Conservation (phyloP, 2,888 invertebrate species). For the Drosophila nr. fundita region DNA sequence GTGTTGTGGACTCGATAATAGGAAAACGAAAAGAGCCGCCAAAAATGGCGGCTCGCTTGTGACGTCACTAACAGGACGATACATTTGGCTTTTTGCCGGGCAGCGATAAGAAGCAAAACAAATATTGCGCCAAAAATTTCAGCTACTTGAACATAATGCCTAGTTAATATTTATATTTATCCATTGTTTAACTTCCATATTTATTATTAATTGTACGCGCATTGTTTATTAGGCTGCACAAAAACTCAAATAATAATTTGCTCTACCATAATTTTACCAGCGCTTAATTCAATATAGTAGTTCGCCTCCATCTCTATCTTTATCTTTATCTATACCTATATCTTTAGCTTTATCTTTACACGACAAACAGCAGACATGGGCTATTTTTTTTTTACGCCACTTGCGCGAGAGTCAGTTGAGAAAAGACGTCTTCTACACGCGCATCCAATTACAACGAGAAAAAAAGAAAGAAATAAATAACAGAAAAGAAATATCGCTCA, state of each 20-base stretch:
- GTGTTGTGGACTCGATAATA: neutral
- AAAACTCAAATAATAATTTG: conserved; percentile 16
- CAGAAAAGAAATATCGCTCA: neutral
- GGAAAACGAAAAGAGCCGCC: neutral
- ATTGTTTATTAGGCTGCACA: conserved; percentile 16
- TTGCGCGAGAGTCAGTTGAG: conserved; percentile 26
- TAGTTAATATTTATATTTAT: neutral
- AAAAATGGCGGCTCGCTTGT: neutral
- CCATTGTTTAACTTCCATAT: neutral
- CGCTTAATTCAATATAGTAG: conserved; percentile 24
- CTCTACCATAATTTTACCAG: conserved; percentile 44
- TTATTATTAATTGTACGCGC: neutral
- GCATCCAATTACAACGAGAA: conserved; percentile 22
- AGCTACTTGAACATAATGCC: neutral
- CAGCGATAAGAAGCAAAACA: neutral
- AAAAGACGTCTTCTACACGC: conserved; percentile 24
- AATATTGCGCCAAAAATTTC: neutral
- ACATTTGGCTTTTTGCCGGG: too few species aligned
- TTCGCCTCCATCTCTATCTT: conserved; percentile 21
- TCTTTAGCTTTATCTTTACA: conserved; percentile 1
- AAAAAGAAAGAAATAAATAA: neutral
- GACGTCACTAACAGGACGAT: neutral
- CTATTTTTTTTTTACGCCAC: conserved; percentile 17
- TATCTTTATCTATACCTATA: conserved; percentile 18
- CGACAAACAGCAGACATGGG: conserved; percentile 8